A percentile compares a stretch with the other conserved stretches of the same genome.
Evolutionary conservation across 2,888 invertebrate species (phyloP).

Genomic region (Drosophila subsilvestris): DNA sequence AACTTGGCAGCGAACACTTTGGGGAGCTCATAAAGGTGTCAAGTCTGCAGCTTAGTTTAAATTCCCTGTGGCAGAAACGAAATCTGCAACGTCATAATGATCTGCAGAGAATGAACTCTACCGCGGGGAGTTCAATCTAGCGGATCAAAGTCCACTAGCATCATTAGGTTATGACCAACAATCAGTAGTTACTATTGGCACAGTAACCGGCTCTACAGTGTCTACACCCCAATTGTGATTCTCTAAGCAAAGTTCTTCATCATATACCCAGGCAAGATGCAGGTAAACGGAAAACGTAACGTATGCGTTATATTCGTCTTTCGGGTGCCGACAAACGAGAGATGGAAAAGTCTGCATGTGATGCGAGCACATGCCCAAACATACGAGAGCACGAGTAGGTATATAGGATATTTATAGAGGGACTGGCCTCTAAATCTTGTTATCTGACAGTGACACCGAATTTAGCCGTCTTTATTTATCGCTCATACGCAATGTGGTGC

Average conservation of each 20-base stretch:
- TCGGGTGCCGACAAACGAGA: neutral
- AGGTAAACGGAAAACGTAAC: conserved; percentile 4
- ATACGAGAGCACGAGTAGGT: conserved; percentile 1
- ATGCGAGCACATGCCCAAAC: conserved; percentile 1
- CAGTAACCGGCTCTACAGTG: neutral
- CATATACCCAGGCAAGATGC: neutral
- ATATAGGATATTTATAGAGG: neutral
- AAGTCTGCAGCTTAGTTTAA: no score
- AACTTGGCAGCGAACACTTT: neutral
- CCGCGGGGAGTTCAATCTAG: neutral
- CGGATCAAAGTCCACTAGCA: neutral
- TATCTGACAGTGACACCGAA: conserved; percentile 60
- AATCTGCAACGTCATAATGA: neutral
- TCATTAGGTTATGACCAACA: neutral
- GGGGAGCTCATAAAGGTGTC: neutral
- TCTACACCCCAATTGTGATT: neutral
- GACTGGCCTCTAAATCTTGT: conserved; percentile 51
- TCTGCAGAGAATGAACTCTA: neutral
- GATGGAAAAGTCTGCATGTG: neutral
- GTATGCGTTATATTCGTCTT: conserved; percentile 5
- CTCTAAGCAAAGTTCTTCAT: neutral
- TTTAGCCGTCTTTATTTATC: conserved; percentile 43
- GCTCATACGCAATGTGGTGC: conserved; percentile 56
- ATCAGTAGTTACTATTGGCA: neutral
- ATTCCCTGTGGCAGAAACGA: neutral